A percentile compares a stretch with the other conserved stretches of the same genome.
These are phyloP conservation scores for Bradypodion ventrale DNA, from an alignment of 2,797 vertebrate species.

Conservation along the genomic window DNA sequence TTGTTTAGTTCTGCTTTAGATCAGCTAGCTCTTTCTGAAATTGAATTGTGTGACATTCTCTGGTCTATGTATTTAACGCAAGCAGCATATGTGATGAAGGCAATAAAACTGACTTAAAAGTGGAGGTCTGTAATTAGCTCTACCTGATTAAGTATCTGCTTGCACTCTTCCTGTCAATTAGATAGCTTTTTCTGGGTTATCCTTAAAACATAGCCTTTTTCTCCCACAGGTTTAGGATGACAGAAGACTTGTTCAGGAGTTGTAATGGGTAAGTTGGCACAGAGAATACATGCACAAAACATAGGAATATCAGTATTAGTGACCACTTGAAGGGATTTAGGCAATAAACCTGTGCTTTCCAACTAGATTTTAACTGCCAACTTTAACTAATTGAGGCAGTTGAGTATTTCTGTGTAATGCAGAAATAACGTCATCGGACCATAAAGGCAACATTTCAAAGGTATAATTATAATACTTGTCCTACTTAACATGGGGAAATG, in stretches of 20 bases:
- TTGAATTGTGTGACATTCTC: neutral
- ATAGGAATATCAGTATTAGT: neutral
- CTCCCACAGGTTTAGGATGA: neutral
- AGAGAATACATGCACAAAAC: neutral
- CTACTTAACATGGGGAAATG: too few species aligned
- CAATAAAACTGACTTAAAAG: slow-evolving; percentile 68
- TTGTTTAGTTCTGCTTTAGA: neutral
- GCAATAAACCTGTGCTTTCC: neutral
- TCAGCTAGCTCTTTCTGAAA: neutral
- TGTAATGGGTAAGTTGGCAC: slow-evolving; percentile 42
- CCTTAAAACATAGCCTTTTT: neutral
- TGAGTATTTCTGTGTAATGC: neutral
- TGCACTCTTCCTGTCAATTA: accelerated
- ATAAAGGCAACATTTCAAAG: neutral
- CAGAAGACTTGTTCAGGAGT: neutral
- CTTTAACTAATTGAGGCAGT: neutral
- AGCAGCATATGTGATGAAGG: slow-evolving; percentile 75
- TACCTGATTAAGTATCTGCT: slow-evolving; percentile 74
- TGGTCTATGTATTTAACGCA: neutral
- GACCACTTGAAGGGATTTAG: neutral
- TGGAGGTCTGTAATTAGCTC: slow-evolving; percentile 82
- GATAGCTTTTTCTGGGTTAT: accelerated
- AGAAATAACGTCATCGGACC: too few species aligned
- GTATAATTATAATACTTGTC: too few species aligned
- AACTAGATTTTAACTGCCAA: neutral